Conservation (phyloP, 2,888 invertebrate genomes). For the Achlya flavicornis region DNA sequence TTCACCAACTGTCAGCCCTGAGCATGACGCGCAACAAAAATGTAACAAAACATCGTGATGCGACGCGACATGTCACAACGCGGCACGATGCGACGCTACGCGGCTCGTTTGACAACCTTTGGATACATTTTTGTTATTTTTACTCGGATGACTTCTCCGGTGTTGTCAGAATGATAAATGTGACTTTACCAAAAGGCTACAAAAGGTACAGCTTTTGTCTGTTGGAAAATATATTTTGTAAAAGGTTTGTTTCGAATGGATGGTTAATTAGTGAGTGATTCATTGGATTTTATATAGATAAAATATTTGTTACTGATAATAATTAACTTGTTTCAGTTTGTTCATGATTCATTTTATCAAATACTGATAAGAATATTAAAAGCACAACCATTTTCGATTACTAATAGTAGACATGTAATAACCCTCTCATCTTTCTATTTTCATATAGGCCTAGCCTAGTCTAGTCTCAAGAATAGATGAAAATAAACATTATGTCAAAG, state of each 20-base stretch:
- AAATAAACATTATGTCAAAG: too few species aligned
- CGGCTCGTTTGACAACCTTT: neutral
- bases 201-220: conserved; percentile 17
- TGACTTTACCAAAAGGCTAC: neutral
- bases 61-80: neutral
- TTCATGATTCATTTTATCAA: too few species aligned
- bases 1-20: neutral
- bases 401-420: too few species aligned
- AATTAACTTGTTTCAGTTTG: too few species aligned
- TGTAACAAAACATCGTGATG: conserved; percentile 1
- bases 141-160: conserved; percentile 1
- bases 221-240: conserved; percentile 17
- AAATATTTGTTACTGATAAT: too few species aligned
- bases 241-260: conserved; percentile 21
- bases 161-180: neutral
- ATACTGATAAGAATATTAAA: too few species aligned
- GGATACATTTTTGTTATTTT: neutral
- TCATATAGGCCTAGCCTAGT: too few species aligned
- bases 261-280: neutral
- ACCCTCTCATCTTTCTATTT: too few species aligned
- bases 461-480: too few species aligned
- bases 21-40: neutral
- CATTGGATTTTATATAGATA: neutral
- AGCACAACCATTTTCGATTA: too few species aligned
- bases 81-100: neutral